Evolutionary conservation across 2,797 vertebrate genomes (phyloP).

Genomic region (Sebastes glaucus): DNA sequence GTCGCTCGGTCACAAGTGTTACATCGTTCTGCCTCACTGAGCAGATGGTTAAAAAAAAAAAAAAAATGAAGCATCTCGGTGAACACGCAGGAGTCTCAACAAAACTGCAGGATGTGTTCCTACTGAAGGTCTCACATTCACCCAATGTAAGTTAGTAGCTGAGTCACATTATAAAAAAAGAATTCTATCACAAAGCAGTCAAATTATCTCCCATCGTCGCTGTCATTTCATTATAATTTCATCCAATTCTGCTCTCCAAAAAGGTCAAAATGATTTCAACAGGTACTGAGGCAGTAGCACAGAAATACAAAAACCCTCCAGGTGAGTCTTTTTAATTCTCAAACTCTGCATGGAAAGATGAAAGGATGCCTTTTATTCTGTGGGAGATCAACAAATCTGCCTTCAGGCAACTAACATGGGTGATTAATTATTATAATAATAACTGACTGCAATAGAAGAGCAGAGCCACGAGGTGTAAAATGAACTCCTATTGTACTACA

Average conservation of each 20-base stretch:
- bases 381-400: slow-evolving; percentile 25
- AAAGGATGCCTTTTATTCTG: background rate
- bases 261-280: background rate
- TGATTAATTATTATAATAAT: slow-evolving; percentile 40
- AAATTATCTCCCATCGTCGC: background rate
- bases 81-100: background rate
- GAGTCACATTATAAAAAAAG: background rate
- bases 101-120: background rate
- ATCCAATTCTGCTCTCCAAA: background rate
- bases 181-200: background rate
- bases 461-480: slow-evolving; percentile 21
- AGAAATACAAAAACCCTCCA: background rate
- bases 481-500: background rate
- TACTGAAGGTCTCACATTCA: background rate
- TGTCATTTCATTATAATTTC: background rate
- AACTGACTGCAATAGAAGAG: slow-evolving; percentile 5
- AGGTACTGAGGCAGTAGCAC: background rate
- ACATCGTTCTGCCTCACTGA: background rate
- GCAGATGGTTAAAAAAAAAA: slow-evolving; percentile 18
- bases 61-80: background rate
- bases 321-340: background rate
- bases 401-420: background rate
- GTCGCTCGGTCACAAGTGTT: slow-evolving; percentile 20
- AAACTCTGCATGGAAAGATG: background rate
- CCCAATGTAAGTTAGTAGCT: background rate